A percentile compares a stretch with the other conserved stretches of the same genome.
Conservation (phyloP, 2,113 vertebrate species). For the Ahaetulla prasina region DNA sequence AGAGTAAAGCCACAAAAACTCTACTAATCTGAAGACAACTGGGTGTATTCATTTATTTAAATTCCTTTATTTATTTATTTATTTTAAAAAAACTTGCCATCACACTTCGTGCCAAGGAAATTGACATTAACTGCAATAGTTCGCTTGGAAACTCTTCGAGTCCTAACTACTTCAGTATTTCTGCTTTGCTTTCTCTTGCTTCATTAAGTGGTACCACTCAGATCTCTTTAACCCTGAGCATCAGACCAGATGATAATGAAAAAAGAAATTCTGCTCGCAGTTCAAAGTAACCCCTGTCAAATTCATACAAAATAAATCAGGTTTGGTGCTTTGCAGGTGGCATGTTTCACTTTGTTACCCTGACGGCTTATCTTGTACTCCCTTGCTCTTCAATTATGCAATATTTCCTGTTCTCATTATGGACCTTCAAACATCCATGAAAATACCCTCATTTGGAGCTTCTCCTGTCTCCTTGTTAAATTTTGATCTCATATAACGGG, state of each 20-base stretch:
- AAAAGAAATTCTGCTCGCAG: constrained; percentile 11
- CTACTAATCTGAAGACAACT: background rate
- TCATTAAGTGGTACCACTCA: constrained; percentile 13
- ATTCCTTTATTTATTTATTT: background rate
- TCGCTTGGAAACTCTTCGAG: background rate
- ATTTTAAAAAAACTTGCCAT: background rate
- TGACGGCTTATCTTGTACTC: constrained; percentile 61
- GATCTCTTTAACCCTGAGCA: constrained; percentile 1
- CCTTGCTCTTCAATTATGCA: constrained; percentile 64
- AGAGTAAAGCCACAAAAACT: background rate
- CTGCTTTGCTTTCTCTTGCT: background rate
- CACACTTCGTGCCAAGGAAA: background rate
- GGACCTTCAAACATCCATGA: constrained; percentile 62
- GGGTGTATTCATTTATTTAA: background rate
- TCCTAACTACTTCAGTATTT: background rate
- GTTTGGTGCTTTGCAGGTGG: constrained; percentile 51
- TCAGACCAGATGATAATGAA: constrained; percentile 11
- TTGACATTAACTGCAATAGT: background rate
- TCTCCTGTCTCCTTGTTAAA: constrained; percentile 60
- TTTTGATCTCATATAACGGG: constrained; percentile 57
- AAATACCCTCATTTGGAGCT: constrained; percentile 64
- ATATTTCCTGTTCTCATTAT: constrained; percentile 65
- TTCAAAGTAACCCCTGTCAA: constrained; percentile 19
- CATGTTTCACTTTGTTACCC: constrained; percentile 63
- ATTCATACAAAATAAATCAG: constrained; percentile 35